Conservation (phyloP, 2,797 vertebrate genomes). For the Lagocephalus sceleratus region DNA sequence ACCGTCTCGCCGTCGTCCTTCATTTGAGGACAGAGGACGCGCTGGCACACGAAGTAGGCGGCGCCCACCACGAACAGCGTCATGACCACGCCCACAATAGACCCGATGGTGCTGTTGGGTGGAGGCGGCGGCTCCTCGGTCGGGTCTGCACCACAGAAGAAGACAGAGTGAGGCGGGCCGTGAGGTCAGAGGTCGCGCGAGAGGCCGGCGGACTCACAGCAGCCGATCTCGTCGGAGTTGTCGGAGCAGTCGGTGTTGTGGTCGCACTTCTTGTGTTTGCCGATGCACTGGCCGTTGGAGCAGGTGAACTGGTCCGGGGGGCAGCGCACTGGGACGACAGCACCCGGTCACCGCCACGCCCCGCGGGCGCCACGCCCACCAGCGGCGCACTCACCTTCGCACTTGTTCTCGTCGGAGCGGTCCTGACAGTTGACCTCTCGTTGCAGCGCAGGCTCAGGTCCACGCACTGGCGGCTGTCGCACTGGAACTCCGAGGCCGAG, state of each 20-base stretch:
- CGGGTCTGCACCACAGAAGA: constrained; percentile 73
- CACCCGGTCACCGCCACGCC: not conserved
- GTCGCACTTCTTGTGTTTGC: constrained; percentile 94
- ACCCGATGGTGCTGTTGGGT: constrained; percentile 89
- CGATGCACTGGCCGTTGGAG: constrained; percentile 89
- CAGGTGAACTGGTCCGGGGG: constrained; percentile 90
- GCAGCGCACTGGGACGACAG: constrained; percentile 78
- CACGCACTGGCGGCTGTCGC: constrained; percentile 92
- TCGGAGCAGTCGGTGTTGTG: constrained; percentile 91
- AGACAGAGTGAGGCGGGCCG: not conserved
- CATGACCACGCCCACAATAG: constrained; percentile 92
- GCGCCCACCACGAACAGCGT: constrained; percentile 91
- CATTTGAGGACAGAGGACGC: constrained; percentile 93
- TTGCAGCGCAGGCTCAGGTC: constrained; percentile 86
- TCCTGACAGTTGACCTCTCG: constrained; percentile 92
- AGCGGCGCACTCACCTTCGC: constrained; percentile 78
- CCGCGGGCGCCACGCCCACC: too few relatives aligned
- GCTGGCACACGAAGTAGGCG: constrained; percentile 94
- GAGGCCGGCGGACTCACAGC: constrained; percentile 80
- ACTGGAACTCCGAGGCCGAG: constrained; percentile 90
- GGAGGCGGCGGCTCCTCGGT: constrained; percentile 90
- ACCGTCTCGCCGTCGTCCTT: constrained; percentile 94
- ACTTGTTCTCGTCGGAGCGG: constrained; percentile 92
- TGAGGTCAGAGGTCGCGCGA: too few relatives aligned
- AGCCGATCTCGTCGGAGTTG: constrained; percentile 91